phyloP scores from a whole-genome alignment of 2,888 invertebrate species.

The Dolomedes plantarius region DNA sequence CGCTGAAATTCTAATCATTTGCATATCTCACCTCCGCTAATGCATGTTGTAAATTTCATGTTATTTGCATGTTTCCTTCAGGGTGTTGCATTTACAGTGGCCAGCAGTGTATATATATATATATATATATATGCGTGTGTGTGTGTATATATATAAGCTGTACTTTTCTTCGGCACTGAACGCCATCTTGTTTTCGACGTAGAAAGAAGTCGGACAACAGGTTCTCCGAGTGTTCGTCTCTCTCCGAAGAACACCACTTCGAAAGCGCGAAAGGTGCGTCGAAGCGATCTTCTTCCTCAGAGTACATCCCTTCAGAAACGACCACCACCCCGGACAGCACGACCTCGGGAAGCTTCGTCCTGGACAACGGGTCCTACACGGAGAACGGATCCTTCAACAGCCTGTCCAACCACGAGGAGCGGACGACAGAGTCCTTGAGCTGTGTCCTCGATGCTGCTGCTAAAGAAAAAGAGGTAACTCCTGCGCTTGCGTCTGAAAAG shows the following conservation, averaged over 20 bases:
- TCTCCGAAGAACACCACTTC: conserved; percentile 38
- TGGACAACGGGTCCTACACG: conserved; percentile 72
- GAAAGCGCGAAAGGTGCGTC: conserved; percentile 24
- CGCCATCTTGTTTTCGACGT: conserved; percentile 22
- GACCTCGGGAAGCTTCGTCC: conserved; percentile 73
- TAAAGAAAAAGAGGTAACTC: conserved; percentile 36
- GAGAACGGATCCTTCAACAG: conserved; percentile 63
- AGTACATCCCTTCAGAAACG: conserved; percentile 69
- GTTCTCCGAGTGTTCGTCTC: conserved; percentile 45
- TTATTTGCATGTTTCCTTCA: too few species aligned
- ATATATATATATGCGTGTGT: too few species aligned
- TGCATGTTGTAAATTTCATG: too few species aligned
- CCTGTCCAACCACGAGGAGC: conserved; percentile 41
- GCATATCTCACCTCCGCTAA: too few species aligned
- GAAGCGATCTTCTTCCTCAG: conserved; percentile 64
- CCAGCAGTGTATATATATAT: too few species aligned
- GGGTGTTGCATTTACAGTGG: too few species aligned
- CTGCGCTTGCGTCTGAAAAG: too few species aligned
- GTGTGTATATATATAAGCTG: too few species aligned
- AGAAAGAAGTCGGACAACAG: conserved; percentile 66
- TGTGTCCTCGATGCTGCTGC: not conserved
- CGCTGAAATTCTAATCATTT: too few species aligned
- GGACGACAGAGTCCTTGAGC: conserved; percentile 34
- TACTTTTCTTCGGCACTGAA: too few species aligned
- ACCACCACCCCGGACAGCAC: conserved; percentile 73